Evolutionary conservation across 2,888 invertebrate genomes (phyloP), one percentile per base, ranked within the genome.

Genomic region (Ypsolopha sequella): DNA sequence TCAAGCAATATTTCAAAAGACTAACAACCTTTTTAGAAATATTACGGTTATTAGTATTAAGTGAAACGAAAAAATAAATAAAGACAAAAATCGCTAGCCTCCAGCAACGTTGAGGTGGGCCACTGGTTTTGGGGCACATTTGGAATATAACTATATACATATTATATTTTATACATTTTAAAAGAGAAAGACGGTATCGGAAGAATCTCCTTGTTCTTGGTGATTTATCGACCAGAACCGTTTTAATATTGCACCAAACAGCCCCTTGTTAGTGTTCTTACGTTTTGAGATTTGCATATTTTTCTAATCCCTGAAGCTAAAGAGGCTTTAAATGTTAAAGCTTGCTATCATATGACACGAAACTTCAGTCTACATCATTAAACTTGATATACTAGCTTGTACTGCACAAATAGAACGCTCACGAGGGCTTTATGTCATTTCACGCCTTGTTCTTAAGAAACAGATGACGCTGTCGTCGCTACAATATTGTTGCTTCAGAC

Each of bases 261-360:
- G 71, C 66, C 65, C 65, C 80, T 81, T 76, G 80, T 82, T 84
- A 80, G 78, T 69, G 78, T 80, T 74, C 79, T 70, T 48, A 11
- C 13, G 11, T 7, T 61, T 58, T 60, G 62, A 71, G 73, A 82
- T 84, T 81, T 82, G 73, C 84, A 84, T 84, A 43, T 11, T 43
- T 24, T 24, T 24, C 24, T 24, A 24, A 24, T 24, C 24, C 24
- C 24, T 24, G 24, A 24, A 24, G 24, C 24, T 24, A 4, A 3
- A 24, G 2, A 3, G 24, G 2, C 24, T 24, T n/a, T n/a, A n/a
- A n/a, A n/a, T n/a, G n/a, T n/a, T n/a, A n/a, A n/a, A n/a, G n/a
- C n/a, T n/a, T n/a, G n/a, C n/a, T n/a, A n/a, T n/a, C n/a, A n/a
- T n/a, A n/a, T n/a, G n/a, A n/a, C n/a, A n/a, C n/a, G n/a, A n/a